Percentiles rank a stretch among this genome's conserved stretches.
phyloP scores from a whole-genome alignment of 1,140 invertebrate genomes.

The Drosophila varians region DNA sequence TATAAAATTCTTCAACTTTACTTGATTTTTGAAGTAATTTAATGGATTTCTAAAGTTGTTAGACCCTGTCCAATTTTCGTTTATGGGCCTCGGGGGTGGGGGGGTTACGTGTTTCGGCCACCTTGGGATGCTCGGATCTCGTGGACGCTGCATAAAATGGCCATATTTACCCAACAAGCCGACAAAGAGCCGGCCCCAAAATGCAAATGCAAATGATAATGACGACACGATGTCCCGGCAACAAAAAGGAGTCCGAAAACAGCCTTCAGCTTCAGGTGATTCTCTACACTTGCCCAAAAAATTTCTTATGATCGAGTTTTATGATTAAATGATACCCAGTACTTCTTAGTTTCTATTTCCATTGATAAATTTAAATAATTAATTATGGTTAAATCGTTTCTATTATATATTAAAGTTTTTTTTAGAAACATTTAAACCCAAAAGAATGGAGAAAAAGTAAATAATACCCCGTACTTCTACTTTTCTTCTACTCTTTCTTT shows the following conservation, averaged over 20 bases:
- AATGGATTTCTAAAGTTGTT: not conserved
- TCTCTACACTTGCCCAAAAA: not conserved
- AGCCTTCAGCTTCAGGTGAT: slow-evolving; percentile 26
- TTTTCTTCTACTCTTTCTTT: too few relatives aligned
- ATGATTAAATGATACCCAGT: too few relatives aligned
- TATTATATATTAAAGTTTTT: too few relatives aligned
- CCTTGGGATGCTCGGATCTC: slow-evolving; percentile 25
- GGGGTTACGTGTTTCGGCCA: not conserved
- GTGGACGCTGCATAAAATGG: slow-evolving; percentile 42
- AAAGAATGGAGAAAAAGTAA: too few relatives aligned
- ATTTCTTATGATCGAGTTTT: too few relatives aligned
- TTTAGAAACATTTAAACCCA: too few relatives aligned
- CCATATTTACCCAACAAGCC: slow-evolving; percentile 42
- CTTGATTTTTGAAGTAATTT: not conserved
- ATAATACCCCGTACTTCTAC: too few relatives aligned
- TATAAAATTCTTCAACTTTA: not conserved
- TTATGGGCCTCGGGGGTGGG: slow-evolving; percentile 6
- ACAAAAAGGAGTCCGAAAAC: slow-evolving; percentile 29
- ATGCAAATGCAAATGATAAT: slow-evolving; percentile 77
- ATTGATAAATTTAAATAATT: too few relatives aligned
- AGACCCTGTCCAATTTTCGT: slow-evolving; percentile 7
- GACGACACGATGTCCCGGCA: slow-evolving; percentile 36
- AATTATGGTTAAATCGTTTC: too few relatives aligned
- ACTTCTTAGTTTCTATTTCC: too few relatives aligned
- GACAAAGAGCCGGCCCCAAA: slow-evolving; percentile 37